Percentiles rank a stretch among this genome's conserved stretches.
Evolutionary conservation across 2,888 invertebrate genomes (phyloP).

Genomic region (Stegana nigrithorax): DNA sequence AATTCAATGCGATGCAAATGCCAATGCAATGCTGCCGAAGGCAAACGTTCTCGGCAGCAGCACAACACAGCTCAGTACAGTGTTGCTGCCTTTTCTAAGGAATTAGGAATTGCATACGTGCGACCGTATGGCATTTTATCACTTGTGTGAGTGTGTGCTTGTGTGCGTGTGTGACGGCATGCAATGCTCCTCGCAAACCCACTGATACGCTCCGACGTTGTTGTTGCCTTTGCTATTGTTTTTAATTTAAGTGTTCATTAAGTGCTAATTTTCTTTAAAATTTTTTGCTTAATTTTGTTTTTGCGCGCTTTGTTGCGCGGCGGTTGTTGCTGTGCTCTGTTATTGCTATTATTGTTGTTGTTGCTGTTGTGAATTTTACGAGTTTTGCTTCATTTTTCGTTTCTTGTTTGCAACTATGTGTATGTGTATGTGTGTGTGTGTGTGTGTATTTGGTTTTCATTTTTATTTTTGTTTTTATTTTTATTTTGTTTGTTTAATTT

Average conservation of each 20-base stretch:
- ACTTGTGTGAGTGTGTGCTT: no score
- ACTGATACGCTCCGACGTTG: no score
- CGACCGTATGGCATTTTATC: no score
- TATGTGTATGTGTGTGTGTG: slow-evolving; percentile 19
- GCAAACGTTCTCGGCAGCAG: no score
- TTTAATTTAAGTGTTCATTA: slow-evolving; percentile 39
- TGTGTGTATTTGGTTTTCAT: background rate
- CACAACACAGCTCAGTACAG: no score
- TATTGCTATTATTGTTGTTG: slow-evolving; percentile 25
- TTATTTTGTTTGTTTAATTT: slow-evolving; percentile 48
- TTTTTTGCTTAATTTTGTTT: slow-evolving; percentile 20
- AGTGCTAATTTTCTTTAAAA: slow-evolving; percentile 37
- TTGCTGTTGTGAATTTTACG: slow-evolving; percentile 11
- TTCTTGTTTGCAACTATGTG: slow-evolving; percentile 17
- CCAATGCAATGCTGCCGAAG: no score
- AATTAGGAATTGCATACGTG: no score
- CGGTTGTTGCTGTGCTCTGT: no score
- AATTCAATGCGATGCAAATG: no score
- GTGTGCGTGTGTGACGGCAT: slow-evolving; percentile 28
- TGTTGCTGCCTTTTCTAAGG: no score
- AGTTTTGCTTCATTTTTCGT: background rate
- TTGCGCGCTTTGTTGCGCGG: background rate
- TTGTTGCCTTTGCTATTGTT: no score
- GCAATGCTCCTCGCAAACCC: no score
- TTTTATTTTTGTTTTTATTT: background rate